Conservation (phyloP, 2,888 invertebrate species). For the Drosophila parthenogenetica region DNA sequence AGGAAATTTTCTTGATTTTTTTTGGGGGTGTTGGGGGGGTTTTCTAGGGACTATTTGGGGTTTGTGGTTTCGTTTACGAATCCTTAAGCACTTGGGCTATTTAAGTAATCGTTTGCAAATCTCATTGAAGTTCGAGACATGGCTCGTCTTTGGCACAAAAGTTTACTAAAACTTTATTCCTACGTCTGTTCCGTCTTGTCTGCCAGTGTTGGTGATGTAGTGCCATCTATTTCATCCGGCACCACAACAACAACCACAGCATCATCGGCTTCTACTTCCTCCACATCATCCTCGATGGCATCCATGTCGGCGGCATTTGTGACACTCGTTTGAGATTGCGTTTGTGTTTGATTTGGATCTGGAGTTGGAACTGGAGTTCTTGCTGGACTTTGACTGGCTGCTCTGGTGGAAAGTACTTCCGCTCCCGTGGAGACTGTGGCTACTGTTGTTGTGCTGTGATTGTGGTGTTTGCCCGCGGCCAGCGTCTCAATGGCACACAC, state of each 20-base stretch:
- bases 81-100: constrained; percentile 68
- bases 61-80: constrained; percentile 31
- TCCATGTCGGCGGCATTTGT: constrained; percentile 3
- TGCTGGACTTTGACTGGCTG: neutral
- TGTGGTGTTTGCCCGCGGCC: constrained; percentile 55
- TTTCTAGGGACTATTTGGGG: neutral
- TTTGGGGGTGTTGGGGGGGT: neutral
- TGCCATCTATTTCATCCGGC: constrained; percentile 29
- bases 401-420: neutral
- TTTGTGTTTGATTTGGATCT: neutral
- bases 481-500: constrained; percentile 84
- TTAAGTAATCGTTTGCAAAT: constrained; percentile 76
- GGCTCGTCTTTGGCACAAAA: constrained; percentile 76
- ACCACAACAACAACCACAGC: constrained; percentile 37
- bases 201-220: neutral
- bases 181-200: constrained; percentile 29
- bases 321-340: neutral
- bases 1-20: neutral
- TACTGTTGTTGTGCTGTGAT: neutral
- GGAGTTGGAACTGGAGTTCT: neutral
- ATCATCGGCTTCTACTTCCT: constrained; percentile 12
- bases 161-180: constrained; percentile 16
- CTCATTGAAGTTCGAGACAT: constrained; percentile 74
- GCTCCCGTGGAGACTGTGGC: neutral
- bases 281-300: neutral